Evolutionary conservation across 2,113 vertebrate species (phyloP).

Genomic region (Proterorhinus semilunaris): DNA sequence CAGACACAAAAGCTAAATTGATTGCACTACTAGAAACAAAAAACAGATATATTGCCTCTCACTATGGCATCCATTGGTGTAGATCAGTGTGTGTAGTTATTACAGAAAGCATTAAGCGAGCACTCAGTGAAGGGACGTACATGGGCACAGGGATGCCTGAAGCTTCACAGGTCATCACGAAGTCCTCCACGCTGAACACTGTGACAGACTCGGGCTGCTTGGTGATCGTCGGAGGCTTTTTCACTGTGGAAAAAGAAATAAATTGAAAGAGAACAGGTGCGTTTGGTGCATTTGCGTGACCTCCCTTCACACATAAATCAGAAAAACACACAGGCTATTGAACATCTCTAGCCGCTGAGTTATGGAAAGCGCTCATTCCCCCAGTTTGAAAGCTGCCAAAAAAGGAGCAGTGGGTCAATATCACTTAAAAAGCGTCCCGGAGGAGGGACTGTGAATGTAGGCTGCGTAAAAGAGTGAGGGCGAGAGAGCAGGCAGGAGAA

Average conservation of each 20-base stretch:
- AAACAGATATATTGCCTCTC: too few species aligned
- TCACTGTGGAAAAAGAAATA: slow-evolving; percentile 45
- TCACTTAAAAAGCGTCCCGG: slow-evolving; percentile 55
- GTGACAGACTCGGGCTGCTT: slow-evolving; percentile 68
- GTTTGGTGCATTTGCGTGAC: slow-evolving; percentile 25
- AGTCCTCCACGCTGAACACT: slow-evolving; percentile 64
- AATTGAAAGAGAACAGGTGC: slow-evolving; percentile 17
- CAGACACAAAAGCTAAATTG: too few species aligned
- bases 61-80: too few species aligned
- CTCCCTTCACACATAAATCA: slow-evolving; percentile 22
- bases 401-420: slow-evolving; percentile 55
- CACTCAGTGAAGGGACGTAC: slow-evolving; percentile 44
- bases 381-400: slow-evolving; percentile 41
- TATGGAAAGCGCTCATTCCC: slow-evolving; percentile 30
- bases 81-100: too few species aligned
- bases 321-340: background rate
- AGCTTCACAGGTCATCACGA: slow-evolving; percentile 68
- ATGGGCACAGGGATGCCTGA: slow-evolving; percentile 62
- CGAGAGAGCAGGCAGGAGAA: slow-evolving; percentile 34
- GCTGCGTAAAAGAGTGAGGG: slow-evolving; percentile 32
- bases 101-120: too few species aligned
- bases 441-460: slow-evolving; percentile 55
- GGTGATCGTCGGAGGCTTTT: slow-evolving; percentile 64
- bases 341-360: slow-evolving; percentile 7
- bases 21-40: too few species aligned